phyloP scores from a whole-genome alignment of 2,113 vertebrate genomes.

The Corvus moneduloides region DNA sequence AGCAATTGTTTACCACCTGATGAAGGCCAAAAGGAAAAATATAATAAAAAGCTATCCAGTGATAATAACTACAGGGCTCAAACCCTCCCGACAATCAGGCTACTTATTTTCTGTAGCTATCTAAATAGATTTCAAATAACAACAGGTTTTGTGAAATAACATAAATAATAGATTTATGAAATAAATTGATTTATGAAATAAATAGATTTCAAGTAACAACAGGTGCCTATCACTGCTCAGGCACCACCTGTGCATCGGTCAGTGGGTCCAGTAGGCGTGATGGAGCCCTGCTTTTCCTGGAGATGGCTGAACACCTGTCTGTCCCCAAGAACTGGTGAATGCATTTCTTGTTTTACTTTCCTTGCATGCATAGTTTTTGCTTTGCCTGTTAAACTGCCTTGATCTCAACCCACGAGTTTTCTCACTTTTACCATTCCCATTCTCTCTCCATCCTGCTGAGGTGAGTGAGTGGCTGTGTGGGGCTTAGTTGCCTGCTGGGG shows the following conservation, averaged over 20 bases:
- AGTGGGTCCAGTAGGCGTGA: accelerated
- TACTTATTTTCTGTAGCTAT: background rate
- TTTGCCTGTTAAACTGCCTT: background rate
- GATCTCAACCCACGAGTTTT: background rate
- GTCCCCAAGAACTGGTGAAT: background rate
- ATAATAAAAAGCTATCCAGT: background rate
- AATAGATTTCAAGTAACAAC: background rate
- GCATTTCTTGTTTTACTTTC: background rate
- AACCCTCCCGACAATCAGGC: background rate
- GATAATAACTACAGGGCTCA: background rate
- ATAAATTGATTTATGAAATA: background rate
- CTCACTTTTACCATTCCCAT: background rate
- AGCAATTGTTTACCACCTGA: background rate
- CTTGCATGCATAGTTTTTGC: background rate
- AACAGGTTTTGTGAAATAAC: background rate
- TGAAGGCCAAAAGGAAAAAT: background rate
- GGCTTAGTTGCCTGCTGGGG: background rate
- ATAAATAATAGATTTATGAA: background rate
- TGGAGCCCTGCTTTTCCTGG: background rate
- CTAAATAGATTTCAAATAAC: background rate
- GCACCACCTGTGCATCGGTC: accelerated
- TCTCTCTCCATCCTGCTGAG: background rate
- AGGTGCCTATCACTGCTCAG: accelerated
- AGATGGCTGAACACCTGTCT: background rate
- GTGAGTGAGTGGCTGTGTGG: background rate